Evolutionary conservation across 2,797 vertebrate species (phyloP).

Genomic region (Sebastes cheni): DNA sequence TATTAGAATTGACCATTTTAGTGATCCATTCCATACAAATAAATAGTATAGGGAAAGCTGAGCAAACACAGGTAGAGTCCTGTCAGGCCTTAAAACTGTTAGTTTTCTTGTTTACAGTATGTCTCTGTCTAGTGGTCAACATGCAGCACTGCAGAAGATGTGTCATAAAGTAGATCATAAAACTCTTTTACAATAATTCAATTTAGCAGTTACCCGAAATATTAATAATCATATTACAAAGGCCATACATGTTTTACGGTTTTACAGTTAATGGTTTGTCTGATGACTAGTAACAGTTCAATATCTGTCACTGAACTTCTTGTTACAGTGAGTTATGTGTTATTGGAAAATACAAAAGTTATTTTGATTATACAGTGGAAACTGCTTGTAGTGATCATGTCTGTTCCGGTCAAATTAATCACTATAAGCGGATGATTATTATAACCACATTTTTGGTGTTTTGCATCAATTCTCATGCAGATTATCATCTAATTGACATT

Average conservation of each 20-base stretch:
- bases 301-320: background rate
- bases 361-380: background rate
- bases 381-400: too few relatives aligned
- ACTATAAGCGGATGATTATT: too few relatives aligned
- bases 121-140: slow-evolving; percentile 14
- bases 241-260: background rate
- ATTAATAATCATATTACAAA: background rate
- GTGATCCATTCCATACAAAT: background rate
- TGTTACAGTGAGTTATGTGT: background rate
- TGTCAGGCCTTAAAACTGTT: background rate
- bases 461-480: too few relatives aligned
- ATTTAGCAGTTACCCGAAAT: background rate
- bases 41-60: background rate
- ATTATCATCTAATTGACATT: too few relatives aligned
- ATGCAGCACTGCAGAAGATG: background rate
- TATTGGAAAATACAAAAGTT: background rate
- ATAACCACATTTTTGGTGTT: too few relatives aligned
- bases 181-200: background rate
- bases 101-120: background rate
- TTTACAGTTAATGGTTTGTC: background rate
- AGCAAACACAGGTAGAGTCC: background rate
- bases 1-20: background rate
- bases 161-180: background rate
- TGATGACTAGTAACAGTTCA: background rate
- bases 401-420: too few relatives aligned